phyloP scores from a whole-genome alignment of 2,797 vertebrate species.

The Nyctibius grandis region DNA sequence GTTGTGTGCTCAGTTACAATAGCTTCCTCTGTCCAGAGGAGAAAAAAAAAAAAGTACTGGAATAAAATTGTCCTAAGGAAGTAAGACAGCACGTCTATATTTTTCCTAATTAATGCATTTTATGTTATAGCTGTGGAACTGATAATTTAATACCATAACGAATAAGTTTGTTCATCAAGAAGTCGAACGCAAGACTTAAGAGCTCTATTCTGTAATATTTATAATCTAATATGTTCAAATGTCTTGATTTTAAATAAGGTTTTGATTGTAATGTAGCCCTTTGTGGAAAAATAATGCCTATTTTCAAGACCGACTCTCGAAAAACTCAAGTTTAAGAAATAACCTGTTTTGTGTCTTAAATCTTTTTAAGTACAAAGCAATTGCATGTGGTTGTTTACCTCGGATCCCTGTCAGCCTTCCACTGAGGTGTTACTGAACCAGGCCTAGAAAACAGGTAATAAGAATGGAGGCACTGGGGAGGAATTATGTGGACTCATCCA shows the following conservation, averaged over 20 bases:
- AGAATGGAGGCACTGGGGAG: not conserved
- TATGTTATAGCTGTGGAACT: not conserved
- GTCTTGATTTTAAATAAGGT: not conserved
- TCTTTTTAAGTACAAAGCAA: not conserved
- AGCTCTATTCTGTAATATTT: not conserved
- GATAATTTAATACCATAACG: not conserved
- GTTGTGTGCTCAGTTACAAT: constrained; percentile 56
- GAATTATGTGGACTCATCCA: not conserved
- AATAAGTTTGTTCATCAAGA: not conserved
- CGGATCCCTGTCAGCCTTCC: not conserved
- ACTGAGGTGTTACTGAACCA: not conserved
- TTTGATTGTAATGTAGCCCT: not conserved
- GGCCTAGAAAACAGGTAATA: not conserved
- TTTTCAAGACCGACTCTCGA: not conserved
- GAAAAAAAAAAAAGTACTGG: constrained; percentile 32
- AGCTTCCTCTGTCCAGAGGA: constrained; percentile 54
- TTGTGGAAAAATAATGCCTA: not conserved
- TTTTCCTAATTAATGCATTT: constrained; percentile 45
- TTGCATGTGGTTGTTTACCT: not conserved
- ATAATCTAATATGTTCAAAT: not conserved
- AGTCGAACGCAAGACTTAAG: not conserved
- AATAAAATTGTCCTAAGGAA: constrained; percentile 49
- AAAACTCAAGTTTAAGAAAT: not conserved
- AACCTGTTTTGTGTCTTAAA: not conserved
- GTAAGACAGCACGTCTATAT: constrained; percentile 14